Conservation (phyloP, 2,113 vertebrate species). For the Xenopus borealis region DNA sequence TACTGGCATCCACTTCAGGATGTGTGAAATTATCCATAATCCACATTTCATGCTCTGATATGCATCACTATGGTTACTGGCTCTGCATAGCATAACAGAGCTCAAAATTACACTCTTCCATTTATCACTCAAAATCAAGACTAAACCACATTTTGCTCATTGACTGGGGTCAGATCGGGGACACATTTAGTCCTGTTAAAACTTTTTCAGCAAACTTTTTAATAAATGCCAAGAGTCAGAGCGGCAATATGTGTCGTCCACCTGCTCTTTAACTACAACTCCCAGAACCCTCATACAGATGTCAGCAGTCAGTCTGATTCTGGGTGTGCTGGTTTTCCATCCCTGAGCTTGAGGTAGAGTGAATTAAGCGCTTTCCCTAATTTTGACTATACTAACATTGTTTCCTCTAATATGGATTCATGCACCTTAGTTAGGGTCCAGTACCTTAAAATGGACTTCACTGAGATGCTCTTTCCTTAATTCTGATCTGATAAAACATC, state of each 20-base stretch:
- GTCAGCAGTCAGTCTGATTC: too few relatives aligned
- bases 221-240: neutral
- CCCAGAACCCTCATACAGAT: neutral
- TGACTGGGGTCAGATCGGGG: neutral
- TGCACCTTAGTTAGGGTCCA: too few relatives aligned
- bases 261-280: neutral
- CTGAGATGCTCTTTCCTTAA: too few relatives aligned
- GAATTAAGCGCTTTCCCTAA: too few relatives aligned
- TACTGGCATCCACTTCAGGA: slow-evolving; percentile 11
- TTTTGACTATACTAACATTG: too few relatives aligned
- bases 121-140: neutral
- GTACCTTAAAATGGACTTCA: too few relatives aligned
- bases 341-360: too few relatives aligned
- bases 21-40: slow-evolving; percentile 40
- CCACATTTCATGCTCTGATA: slow-evolving; percentile 19
- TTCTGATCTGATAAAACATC: too few relatives aligned
- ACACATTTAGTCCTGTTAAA: neutral
- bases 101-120: neutral
- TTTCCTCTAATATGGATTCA: too few relatives aligned
- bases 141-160: neutral
- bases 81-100: slow-evolving; percentile 27
- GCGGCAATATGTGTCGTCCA: neutral
- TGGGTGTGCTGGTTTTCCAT: too few relatives aligned
- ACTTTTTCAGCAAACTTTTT: neutral
- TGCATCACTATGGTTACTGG: slow-evolving; percentile 24